Conservation (phyloP, 2,113 vertebrate genomes). For the Ondatra zibethicus region DNA sequence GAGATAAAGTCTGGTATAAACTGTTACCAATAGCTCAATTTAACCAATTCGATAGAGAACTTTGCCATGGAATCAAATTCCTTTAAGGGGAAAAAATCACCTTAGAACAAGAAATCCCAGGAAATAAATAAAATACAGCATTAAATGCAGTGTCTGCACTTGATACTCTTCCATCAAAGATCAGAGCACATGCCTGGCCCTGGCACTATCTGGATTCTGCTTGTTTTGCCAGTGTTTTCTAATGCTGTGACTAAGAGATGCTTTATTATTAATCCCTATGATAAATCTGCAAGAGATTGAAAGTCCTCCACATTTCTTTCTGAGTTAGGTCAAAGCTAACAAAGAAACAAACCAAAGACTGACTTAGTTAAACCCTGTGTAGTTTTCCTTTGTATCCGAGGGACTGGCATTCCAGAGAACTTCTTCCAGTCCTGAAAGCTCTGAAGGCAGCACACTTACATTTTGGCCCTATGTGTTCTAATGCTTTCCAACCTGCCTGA, state of each 20-base stretch:
- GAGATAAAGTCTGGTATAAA: not conserved
- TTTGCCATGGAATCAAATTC: not conserved
- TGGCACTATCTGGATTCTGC: not conserved
- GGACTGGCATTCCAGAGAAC: conserved; percentile 31
- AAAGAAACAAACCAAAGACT: conserved; percentile 47
- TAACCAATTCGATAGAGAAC: not conserved
- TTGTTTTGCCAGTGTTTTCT: conserved; percentile 25
- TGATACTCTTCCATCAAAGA: conserved; percentile 14
- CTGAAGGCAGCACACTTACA: not conserved
- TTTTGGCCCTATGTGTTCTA: conserved; percentile 46
- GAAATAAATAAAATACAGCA: not conserved
- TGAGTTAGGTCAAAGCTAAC: conserved; percentile 70
- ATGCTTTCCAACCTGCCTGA: not conserved
- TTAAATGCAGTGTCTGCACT: not conserved
- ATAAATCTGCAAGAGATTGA: conserved; percentile 34
- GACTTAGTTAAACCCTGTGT: conserved; percentile 40
- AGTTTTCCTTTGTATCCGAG: conserved; percentile 31
- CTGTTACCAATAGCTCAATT: not conserved
- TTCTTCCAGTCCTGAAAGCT: not conserved
- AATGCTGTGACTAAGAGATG: conserved; percentile 7
- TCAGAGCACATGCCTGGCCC: not conserved
- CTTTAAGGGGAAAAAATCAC: not conserved
- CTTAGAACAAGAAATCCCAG: not conserved
- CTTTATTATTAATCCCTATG: conserved; percentile 35
- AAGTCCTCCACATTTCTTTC: conserved; percentile 67